Evolutionary conservation across 2,113 vertebrate genomes (phyloP).

Genomic region (Acrocephalus arundinaceus): DNA sequence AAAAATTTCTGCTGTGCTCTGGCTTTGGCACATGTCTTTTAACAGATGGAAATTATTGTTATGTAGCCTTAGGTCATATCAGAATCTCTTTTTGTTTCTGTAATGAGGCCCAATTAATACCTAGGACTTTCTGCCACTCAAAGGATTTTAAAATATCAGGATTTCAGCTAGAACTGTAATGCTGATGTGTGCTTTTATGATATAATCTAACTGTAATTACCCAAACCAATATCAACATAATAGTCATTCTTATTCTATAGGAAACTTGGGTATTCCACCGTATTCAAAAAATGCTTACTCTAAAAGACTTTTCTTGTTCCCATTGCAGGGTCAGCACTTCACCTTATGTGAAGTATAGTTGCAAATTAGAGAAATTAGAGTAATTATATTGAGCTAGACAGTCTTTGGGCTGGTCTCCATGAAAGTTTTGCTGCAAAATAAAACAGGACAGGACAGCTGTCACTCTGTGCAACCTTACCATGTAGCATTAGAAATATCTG

Average conservation of each 20-base stretch:
- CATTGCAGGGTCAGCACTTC: neutral
- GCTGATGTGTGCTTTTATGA: conserved; percentile 12
- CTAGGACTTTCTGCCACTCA: conserved; percentile 6
- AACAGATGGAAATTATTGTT: conserved; percentile 56
- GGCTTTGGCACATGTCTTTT: conserved; percentile 15
- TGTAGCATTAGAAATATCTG: neutral
- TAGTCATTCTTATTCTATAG: neutral
- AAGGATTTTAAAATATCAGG: conserved; percentile 28
- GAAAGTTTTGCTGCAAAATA: neutral
- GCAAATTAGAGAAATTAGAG: conserved; percentile 1
- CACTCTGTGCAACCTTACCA: neutral
- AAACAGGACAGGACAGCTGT: neutral
- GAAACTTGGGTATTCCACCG: neutral
- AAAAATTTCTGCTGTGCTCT: conserved; percentile 1
- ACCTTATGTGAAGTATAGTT: neutral
- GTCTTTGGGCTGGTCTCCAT: neutral
- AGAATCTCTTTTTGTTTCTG: conserved; percentile 20
- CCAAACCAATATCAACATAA: neutral
- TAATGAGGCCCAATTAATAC: conserved; percentile 50
- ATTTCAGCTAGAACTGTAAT: conserved; percentile 20
- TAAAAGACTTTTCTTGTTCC: neutral
- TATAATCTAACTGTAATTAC: conserved; percentile 32
- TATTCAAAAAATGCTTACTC: neutral
- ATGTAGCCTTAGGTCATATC: conserved; percentile 27
- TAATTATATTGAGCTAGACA: neutral